Evolutionary conservation across 2,888 invertebrate genomes (phyloP).

Genomic region (Tuta absoluta): DNA sequence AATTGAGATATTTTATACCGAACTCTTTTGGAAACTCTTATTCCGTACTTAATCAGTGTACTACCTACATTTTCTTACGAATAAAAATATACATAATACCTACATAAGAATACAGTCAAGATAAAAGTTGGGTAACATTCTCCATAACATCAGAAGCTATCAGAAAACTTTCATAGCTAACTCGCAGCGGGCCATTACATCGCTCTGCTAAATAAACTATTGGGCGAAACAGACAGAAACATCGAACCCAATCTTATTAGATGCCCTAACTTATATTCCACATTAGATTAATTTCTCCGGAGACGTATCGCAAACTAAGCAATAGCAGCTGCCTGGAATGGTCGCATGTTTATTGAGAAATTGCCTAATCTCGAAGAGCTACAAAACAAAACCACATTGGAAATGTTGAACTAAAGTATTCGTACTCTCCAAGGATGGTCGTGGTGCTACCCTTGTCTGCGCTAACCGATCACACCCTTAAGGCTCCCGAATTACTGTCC

Average conservation of each 20-base stretch:
- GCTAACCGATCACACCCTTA: slow-evolving; percentile 80
- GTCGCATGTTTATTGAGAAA: slow-evolving; percentile 78
- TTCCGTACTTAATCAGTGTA: background rate
- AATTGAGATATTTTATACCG: slow-evolving; percentile 5
- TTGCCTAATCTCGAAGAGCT: slow-evolving; percentile 79
- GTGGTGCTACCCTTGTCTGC: slow-evolving; percentile 77
- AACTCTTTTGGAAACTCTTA: background rate
- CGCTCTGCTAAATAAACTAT: slow-evolving; percentile 56
- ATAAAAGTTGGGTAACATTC: slow-evolving; percentile 19
- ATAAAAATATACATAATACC: background rate
- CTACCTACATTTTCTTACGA: background rate
- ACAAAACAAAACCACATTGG: slow-evolving; percentile 80
- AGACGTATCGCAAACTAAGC: slow-evolving; percentile 74
- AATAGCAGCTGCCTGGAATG: slow-evolving; percentile 69
- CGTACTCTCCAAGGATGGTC: slow-evolving; percentile 76
- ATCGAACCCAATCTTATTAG: slow-evolving; percentile 69
- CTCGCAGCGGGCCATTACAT: slow-evolving; percentile 47
- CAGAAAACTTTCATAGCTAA: slow-evolving; percentile 35
- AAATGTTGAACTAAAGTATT: slow-evolving; percentile 79
- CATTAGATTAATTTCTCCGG: slow-evolving; percentile 78
- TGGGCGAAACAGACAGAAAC: slow-evolving; percentile 64
- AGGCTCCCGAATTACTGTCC: slow-evolving; percentile 79
- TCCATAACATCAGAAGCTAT: slow-evolving; percentile 29
- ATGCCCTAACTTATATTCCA: slow-evolving; percentile 68
- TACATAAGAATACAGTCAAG: background rate